Conservation (phyloP, 2,113 vertebrate genomes). For the Chloebia gouldiae region DNA sequence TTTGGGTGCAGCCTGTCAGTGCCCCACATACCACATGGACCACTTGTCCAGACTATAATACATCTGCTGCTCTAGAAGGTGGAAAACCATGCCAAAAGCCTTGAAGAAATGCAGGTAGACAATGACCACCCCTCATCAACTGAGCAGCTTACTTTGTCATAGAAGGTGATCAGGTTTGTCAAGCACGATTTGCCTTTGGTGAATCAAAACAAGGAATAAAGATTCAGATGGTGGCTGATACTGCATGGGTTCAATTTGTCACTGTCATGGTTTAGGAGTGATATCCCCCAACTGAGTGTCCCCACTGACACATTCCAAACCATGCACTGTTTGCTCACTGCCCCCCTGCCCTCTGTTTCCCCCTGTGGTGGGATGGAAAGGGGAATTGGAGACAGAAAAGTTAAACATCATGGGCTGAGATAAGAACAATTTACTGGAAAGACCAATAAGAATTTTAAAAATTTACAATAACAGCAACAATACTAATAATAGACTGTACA, state of each 20-base stretch:
- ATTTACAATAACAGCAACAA: neutral
- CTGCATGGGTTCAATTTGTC: neutral
- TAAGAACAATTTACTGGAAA: neutral
- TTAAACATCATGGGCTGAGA: fast-evolving
- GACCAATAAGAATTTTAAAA: neutral
- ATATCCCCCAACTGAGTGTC: neutral
- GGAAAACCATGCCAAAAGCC: neutral
- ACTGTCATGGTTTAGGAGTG: neutral
- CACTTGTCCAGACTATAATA: neutral
- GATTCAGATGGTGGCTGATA: fast-evolving
- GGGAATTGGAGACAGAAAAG: neutral
- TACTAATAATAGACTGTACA: neutral
- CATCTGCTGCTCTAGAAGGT: neutral
- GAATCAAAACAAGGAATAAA: neutral
- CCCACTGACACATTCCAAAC: neutral
- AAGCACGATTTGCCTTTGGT: neutral
- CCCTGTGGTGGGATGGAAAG: neutral
- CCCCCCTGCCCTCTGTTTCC: neutral
- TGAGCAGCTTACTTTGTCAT: fast-evolving
- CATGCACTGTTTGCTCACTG: fast-evolving
- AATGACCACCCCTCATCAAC: neutral
- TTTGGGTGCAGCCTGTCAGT: neutral
- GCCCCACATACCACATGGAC: neutral
- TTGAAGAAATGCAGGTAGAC: neutral
- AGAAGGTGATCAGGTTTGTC: neutral